phyloP scores from a whole-genome alignment of 2,888 invertebrate genomes.

The Volucella inflata region DNA sequence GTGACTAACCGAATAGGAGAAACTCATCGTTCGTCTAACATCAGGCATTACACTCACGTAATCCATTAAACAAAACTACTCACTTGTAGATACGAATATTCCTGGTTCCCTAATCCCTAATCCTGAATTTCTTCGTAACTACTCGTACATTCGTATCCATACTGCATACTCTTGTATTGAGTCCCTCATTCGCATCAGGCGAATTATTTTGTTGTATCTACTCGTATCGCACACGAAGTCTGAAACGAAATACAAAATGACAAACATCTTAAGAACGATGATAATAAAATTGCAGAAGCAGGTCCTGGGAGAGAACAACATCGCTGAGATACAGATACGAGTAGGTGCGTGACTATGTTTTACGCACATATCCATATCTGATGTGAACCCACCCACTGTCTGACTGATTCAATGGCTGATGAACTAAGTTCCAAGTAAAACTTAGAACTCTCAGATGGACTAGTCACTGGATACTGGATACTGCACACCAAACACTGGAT shows the following conservation, averaged over 20 bases:
- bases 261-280: slow-evolving; percentile 64
- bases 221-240: slow-evolving; percentile 27
- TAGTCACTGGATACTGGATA: neutral
- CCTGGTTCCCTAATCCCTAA: neutral
- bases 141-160: slow-evolving; percentile 12
- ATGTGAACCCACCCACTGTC: slow-evolving; percentile 1
- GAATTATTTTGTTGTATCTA: slow-evolving; percentile 37
- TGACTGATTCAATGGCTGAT: slow-evolving; percentile 27
- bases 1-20: slow-evolving; percentile 38
- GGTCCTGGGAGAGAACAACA: neutral
- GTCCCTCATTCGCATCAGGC: neutral
- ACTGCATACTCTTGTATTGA: neutral
- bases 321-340: neutral
- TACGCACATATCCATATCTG: neutral
- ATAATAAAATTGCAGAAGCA: slow-evolving; percentile 60
- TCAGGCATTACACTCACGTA: slow-evolving; percentile 72
- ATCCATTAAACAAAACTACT: slow-evolving; percentile 72
- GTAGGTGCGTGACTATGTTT: too few relatives aligned
- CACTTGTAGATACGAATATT: slow-evolving; percentile 59
- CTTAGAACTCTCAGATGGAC: neutral
- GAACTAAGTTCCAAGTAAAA: slow-evolving; percentile 35
- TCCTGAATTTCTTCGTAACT: slow-evolving; percentile 4
- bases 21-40: slow-evolving; percentile 34
- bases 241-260: slow-evolving; percentile 51
- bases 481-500: neutral